A percentile compares a stretch with the other conserved stretches of the same genome.
phyloP scores from a whole-genome alignment of 2,797 vertebrate genomes.

The Lepus townsendii region DNA sequence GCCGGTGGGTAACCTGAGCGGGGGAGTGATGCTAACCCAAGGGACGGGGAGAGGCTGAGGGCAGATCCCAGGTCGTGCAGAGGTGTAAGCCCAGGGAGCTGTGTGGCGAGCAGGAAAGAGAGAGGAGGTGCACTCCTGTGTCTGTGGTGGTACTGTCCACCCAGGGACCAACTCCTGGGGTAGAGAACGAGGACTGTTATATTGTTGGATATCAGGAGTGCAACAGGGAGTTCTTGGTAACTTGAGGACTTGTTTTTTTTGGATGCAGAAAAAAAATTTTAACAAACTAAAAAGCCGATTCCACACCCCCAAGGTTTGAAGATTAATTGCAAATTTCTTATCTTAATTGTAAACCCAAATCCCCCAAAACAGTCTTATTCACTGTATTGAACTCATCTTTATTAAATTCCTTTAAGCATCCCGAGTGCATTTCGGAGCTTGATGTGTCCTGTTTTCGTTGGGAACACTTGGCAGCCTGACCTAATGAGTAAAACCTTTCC shows the following conservation, averaged over 20 bases:
- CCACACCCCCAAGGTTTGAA: constrained; percentile 36
- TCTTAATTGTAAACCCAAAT: constrained; percentile 68
- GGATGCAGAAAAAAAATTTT: constrained; percentile 21
- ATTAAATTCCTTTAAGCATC: constrained; percentile 63
- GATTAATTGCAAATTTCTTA: constrained; percentile 69
- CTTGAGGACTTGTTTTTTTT: neutral
- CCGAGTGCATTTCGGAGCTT: constrained; percentile 58
- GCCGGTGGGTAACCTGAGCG: neutral
- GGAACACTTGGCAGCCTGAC: constrained; percentile 48
- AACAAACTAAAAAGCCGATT: neutral
- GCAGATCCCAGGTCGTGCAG: neutral
- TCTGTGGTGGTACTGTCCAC: neutral
- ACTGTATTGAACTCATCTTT: constrained; percentile 48
- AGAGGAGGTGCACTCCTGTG: neutral
- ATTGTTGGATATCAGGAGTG: neutral
- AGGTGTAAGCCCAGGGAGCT: neutral
- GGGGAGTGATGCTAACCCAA: neutral
- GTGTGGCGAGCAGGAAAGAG: neutral
- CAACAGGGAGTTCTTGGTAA: constrained; percentile 17
- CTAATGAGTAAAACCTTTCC: constrained; percentile 61
- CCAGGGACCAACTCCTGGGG: neutral
- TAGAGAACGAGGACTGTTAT: neutral
- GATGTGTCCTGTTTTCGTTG: constrained; percentile 48
- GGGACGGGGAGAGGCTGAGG: neutral
- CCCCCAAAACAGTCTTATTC: constrained; percentile 64